Conservation (phyloP, 64 coral and sea anemone genomes). For the Exaiptasia diaphana region DNA sequence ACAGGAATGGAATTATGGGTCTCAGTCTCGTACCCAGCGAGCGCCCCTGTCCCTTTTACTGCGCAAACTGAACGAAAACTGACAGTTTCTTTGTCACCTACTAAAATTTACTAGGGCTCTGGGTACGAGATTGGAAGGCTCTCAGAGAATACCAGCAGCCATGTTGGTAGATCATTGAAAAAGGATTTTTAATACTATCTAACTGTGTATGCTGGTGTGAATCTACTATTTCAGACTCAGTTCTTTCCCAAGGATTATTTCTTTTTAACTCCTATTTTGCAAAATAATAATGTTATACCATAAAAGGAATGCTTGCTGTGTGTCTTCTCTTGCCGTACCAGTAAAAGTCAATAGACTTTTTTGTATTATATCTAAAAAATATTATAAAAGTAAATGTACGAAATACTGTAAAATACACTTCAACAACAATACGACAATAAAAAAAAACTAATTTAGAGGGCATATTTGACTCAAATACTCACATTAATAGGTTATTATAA, state of each 20-base stretch:
- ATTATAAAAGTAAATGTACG: no score
- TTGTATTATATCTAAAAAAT: constrained; percentile 1
- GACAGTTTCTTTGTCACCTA: not conserved
- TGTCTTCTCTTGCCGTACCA: not conserved
- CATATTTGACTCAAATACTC: not conserved
- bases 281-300: not conserved
- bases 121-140: not conserved
- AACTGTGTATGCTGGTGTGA: not conserved
- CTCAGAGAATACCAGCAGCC: not conserved
- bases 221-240: not conserved
- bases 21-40: no score
- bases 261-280: not conserved
- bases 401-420: not conserved
- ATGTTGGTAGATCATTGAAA: not conserved
- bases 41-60: no score
- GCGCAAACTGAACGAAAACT: not conserved
- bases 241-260: not conserved
- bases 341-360: not conserved
- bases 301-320: constrained; percentile 6
- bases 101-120: not conserved
- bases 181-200: not conserved
- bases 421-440: not conserved
- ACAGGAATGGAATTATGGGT: not conserved
- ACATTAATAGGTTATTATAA: constrained; percentile 8
- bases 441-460: not conserved